phyloP scores from a whole-genome alignment of 2,797 vertebrate species.

The Odontamblyopus rebecca region DNA sequence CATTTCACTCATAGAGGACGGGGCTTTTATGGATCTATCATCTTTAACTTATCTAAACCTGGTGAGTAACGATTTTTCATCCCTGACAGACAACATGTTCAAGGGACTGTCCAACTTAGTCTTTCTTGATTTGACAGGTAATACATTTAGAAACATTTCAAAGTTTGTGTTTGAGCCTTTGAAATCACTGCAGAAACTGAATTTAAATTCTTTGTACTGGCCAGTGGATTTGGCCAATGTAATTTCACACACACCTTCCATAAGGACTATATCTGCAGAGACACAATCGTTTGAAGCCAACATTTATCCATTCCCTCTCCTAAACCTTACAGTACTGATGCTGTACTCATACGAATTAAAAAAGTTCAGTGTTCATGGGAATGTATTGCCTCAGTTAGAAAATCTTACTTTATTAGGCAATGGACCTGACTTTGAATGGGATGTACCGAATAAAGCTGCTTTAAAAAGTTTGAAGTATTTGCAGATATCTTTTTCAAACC shows the following conservation, averaged over 20 bases:
- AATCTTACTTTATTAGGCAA: background rate
- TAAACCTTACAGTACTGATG: background rate
- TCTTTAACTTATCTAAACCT: background rate
- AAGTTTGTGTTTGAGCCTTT: conserved; percentile 3
- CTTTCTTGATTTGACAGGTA: background rate
- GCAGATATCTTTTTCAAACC: accelerated
- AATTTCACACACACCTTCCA: background rate
- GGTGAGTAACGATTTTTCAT: accelerated
- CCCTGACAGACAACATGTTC: background rate
- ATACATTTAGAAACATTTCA: background rate
- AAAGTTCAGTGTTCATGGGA: background rate
- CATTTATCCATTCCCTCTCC: background rate
- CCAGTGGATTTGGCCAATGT: background rate
- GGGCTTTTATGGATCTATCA: background rate
- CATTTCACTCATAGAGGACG: background rate
- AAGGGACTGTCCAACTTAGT: background rate
- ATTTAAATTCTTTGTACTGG: background rate
- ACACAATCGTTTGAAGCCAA: background rate
- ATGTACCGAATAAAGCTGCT: background rate
- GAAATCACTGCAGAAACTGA: background rate
- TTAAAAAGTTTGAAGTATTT: background rate
- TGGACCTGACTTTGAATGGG: background rate
- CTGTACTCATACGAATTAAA: too few relatives aligned
- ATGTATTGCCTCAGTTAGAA: background rate
- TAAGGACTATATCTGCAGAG: background rate